Percentiles rank a stretch among this genome's conserved stretches.
phyloP scores from a whole-genome alignment of 2,113 vertebrate genomes.

The Pithys albifrons region DNA sequence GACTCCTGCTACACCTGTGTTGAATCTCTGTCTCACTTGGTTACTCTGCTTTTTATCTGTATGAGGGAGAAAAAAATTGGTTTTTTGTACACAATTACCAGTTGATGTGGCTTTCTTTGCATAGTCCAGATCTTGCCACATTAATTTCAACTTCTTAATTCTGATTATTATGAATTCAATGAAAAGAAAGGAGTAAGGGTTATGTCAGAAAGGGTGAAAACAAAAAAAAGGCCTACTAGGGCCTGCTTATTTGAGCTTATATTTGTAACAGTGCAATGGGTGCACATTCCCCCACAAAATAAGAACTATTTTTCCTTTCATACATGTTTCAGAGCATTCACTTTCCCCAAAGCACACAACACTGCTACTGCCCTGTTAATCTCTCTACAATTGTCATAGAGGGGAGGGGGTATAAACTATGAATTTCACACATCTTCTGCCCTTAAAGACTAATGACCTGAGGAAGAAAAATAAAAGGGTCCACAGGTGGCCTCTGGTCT shows the following conservation, averaged over 20 bases:
- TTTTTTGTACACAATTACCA: neutral
- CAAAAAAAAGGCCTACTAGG: neutral
- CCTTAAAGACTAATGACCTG: fast-evolving
- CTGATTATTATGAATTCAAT: neutral
- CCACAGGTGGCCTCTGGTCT: neutral
- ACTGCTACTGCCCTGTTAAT: neutral
- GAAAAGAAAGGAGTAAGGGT: neutral
- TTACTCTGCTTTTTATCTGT: neutral
- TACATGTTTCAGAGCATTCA: neutral
- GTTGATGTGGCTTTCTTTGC: neutral
- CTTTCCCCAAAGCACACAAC: neutral
- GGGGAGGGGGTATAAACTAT: neutral
- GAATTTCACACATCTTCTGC: neutral
- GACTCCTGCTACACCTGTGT: neutral
- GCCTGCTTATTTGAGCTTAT: neutral
- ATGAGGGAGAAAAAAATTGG: neutral
- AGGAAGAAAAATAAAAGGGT: neutral
- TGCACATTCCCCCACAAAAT: neutral
- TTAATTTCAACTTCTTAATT: neutral
- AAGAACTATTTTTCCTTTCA: neutral
- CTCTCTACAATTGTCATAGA: neutral
- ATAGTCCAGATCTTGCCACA: neutral
- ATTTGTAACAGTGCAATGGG: neutral
- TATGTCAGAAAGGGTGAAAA: neutral
- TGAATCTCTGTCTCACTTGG: neutral